Evolutionary conservation across 2,113 vertebrate species (phyloP).

Genomic region (Phyllostomus hastatus): DNA sequence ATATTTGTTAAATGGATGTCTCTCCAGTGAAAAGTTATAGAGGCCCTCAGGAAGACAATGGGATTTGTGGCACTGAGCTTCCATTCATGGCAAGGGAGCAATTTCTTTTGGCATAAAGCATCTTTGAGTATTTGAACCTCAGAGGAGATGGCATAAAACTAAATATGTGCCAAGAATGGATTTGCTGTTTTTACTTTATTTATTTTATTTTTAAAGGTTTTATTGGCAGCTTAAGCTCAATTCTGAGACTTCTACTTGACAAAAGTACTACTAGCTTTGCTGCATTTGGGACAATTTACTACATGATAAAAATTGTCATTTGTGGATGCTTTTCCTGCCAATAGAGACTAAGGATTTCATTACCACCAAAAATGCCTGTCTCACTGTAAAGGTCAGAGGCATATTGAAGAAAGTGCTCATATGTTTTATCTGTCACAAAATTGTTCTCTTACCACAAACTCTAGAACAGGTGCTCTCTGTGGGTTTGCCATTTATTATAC

Average conservation of each 20-base stretch:
- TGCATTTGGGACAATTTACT: constrained; percentile 63
- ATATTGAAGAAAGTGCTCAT: constrained; percentile 30
- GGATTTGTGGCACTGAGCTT: neutral
- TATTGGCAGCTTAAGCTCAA: constrained; percentile 38
- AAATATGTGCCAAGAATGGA: neutral
- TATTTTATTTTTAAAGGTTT: constrained; percentile 61
- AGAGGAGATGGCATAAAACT: constrained; percentile 14
- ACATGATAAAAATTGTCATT: constrained; percentile 68
- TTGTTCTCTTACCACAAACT: neutral
- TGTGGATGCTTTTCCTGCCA: constrained; percentile 60
- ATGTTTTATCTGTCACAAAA: constrained; percentile 34
- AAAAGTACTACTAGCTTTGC: constrained; percentile 13
- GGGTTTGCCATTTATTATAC: neutral
- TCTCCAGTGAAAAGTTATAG: neutral
- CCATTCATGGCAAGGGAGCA: neutral
- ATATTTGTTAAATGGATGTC: neutral
- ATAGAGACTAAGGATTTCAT: constrained; percentile 59
- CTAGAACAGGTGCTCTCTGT: neutral
- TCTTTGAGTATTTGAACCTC: constrained; percentile 10
- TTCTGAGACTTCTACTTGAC: constrained; percentile 41
- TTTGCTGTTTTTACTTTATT: constrained; percentile 48
- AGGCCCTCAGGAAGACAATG: neutral
- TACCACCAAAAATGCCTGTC: constrained; percentile 48
- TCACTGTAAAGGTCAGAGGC: constrained; percentile 59
- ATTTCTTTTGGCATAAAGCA: constrained; percentile 11